These are phyloP conservation scores for Mallotus villosus DNA, from an alignment of 2,797 vertebrate species.

Conservation along the genomic window DNA sequence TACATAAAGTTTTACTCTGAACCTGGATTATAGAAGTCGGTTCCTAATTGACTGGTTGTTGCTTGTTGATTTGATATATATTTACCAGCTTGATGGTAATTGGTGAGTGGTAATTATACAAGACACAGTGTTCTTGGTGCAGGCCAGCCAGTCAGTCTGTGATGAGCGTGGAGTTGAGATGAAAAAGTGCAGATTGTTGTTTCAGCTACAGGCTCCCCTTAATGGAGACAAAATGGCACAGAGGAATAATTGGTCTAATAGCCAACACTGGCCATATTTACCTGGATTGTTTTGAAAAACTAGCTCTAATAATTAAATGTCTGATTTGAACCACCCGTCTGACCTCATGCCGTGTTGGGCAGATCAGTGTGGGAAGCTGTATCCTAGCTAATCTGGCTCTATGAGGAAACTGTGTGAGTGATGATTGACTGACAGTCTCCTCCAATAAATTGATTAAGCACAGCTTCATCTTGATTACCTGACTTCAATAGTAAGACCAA, in stretches of 20 bases:
- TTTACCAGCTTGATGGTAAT: conserved; percentile 76
- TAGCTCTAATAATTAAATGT: too few relatives aligned
- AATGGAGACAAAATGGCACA: conserved; percentile 46
- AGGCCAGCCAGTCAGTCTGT: conserved; percentile 41
- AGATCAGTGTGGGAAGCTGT: too few relatives aligned
- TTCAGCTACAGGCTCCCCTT: conserved; percentile 55
- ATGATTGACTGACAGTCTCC: conserved; percentile 36
- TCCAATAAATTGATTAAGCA: conserved; percentile 30
- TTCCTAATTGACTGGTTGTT: conserved; percentile 78
- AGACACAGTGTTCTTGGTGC: conserved; percentile 58
- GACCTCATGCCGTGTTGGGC: too few relatives aligned
- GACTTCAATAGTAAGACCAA: conserved; percentile 43
- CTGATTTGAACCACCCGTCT: too few relatives aligned
- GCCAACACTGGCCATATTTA: background rate
- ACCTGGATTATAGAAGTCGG: conserved; percentile 62
- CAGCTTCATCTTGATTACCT: background rate
- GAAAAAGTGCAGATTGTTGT: conserved; percentile 65
- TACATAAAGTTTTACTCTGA: conserved; percentile 64
- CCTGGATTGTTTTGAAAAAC: background rate
- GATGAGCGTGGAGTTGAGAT: conserved; percentile 63
- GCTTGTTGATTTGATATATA: conserved; percentile 80
- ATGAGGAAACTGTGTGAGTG: background rate
- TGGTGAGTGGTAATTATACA: conserved; percentile 75
- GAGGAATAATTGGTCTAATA: conserved; percentile 56
- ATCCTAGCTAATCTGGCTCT: too few relatives aligned